Evolutionary conservation across 2,113 vertebrate genomes (phyloP), one percentile per base, ranked within the genome.

Genomic region (Apteryx owenii): DNA sequence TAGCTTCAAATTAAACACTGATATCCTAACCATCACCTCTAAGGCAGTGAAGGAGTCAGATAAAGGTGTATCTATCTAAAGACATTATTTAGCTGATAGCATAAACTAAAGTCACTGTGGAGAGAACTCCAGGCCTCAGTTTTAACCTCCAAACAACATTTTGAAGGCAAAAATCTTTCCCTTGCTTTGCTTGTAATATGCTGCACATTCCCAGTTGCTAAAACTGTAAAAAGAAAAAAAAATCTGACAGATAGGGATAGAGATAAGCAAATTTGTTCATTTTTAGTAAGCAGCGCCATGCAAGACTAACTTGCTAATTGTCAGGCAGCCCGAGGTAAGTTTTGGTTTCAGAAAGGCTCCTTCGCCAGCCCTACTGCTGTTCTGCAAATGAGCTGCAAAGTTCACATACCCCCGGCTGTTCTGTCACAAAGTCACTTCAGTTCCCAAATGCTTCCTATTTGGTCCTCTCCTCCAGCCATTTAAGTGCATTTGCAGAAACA

Each of bases 131-230:
- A 44, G 26, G 36, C 40, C 42, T 65, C 68, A 65, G 61, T n/a
- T 86, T 88, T 83, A 83, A 77, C 53, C 44, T 94, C 81, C 64
- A 95, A 81, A 38, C 69, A 86, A 14, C 40, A 40, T 36, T 90
- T 53, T 61, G 40, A 88, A 83, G 50, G 53, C 38, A 94, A 69
- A 38, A 46, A 54, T 61, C 48, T 28, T 48, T 23, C 28, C 44
- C 18, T 73, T 38, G 31, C 40, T 77, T 81, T 92, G 50, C 16
- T 87, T 7, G 7, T 77, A 77, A n/a, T 40, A 85, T 29, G 62
- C 42, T 60, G 5, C 62, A 33, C 48, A 23, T 77, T 77, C 58
- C 44, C 40, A 69, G 17, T 38, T 56, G 50, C 38, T 69, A 93
- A 92, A 90, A 79, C 82, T 18, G 42, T 42, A 42, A 42, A 42